phyloP scores from a whole-genome alignment of 1,140 invertebrate genomes.

The Pararge aegeria region DNA sequence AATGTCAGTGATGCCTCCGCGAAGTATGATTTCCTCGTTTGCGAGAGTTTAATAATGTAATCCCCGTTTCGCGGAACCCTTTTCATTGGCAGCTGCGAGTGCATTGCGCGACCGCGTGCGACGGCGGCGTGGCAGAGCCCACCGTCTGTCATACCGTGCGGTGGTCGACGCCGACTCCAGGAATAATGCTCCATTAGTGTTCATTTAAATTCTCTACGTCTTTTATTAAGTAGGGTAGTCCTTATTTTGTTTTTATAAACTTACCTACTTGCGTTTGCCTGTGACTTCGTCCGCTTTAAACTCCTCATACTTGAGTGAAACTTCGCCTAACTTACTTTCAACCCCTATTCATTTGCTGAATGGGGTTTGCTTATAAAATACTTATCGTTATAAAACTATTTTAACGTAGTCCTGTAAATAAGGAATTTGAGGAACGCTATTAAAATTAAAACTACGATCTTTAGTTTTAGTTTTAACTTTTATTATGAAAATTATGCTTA shows the following conservation, averaged over 20 bases:
- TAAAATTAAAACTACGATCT: no score
- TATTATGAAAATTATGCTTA: no score
- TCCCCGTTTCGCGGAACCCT: conserved; percentile 49
- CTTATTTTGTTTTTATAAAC: neutral
- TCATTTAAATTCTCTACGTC: neutral
- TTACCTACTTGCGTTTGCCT: no score
- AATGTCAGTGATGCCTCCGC: conserved; percentile 30
- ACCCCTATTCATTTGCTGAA: no score
- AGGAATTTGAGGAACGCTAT: no score
- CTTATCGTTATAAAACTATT: no score
- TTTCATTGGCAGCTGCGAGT: conserved; percentile 55
- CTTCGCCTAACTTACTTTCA: no score
- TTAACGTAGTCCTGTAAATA: no score
- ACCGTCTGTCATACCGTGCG: neutral
- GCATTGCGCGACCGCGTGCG: conserved; percentile 35
- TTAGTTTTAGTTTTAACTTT: no score
- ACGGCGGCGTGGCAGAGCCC: conserved; percentile 4
- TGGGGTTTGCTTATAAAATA: no score
- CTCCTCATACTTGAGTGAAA: no score
- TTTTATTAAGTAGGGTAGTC: neutral
- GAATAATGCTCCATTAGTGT: conserved; percentile 12
- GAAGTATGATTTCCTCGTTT: conserved; percentile 44
- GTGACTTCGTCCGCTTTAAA: no score
- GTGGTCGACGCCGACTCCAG: neutral
- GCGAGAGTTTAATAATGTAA: conserved; percentile 44